phyloP scores from a whole-genome alignment of 2,888 invertebrate genomes.

The Drosophila rubida region DNA sequence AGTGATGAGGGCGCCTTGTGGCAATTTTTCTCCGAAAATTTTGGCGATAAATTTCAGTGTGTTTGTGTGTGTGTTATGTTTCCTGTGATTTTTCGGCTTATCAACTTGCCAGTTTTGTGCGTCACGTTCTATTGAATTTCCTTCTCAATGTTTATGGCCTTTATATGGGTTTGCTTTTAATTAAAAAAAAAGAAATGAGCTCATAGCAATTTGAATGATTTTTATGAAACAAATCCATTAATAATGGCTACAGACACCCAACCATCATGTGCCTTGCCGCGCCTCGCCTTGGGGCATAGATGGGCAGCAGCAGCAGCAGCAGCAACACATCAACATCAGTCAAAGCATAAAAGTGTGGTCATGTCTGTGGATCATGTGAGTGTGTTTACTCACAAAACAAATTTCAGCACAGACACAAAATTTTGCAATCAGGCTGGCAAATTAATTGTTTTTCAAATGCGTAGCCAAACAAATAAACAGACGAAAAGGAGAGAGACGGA shows the following conservation, averaged over 20 bases:
- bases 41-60: conserved; percentile 25
- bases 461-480: conserved; percentile 63
- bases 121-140: conserved; percentile 45
- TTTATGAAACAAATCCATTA: conserved; percentile 25
- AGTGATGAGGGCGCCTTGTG: background rate
- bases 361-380: conserved; percentile 63
- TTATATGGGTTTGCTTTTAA: conserved; percentile 62
- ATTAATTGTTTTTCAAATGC: conserved; percentile 78
- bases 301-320: background rate
- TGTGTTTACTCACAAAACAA: conserved; percentile 70
- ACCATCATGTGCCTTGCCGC: conserved; percentile 54
- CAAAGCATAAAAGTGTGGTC: conserved; percentile 73
- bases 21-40: conserved; percentile 15
- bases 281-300: conserved; percentile 24
- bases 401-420: conserved; percentile 44
- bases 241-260: conserved; percentile 37
- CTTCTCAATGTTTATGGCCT: conserved; percentile 8
- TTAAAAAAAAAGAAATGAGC: conserved; percentile 67
- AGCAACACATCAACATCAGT: conserved; percentile 57
- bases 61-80: conserved; percentile 46
- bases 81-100: conserved; percentile 23
- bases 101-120: conserved; percentile 24
- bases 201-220: conserved; percentile 50
- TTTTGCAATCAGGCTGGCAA: conserved; percentile 58
- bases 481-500: background rate